Evolutionary conservation across 2,797 vertebrate genomes (phyloP).

Genomic region (Nasua narica): DNA sequence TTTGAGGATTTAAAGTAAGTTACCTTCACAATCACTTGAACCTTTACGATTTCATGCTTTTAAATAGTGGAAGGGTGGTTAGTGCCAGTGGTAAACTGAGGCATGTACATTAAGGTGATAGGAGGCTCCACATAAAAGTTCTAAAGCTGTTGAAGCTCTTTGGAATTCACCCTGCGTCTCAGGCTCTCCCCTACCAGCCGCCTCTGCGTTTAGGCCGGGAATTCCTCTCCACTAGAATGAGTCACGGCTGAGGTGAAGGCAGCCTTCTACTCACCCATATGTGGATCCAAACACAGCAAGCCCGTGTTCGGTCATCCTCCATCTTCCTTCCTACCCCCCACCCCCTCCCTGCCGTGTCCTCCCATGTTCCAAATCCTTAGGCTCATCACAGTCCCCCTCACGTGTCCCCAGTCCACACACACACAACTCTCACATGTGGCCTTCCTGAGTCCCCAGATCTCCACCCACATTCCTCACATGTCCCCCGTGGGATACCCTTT

Average conservation of each 20-base stretch:
- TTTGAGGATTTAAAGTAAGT: background rate
- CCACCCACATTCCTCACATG: background rate
- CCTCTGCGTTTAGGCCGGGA: background rate
- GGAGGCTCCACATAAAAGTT: background rate
- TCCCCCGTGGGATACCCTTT: fast-evolving
- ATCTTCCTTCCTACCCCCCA: no score
- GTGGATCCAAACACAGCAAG: background rate
- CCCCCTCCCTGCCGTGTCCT: background rate
- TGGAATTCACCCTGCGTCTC: no score
- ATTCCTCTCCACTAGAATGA: background rate
- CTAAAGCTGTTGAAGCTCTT: background rate
- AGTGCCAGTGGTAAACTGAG: background rate
- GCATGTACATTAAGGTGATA: fast-evolving
- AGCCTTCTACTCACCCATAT: no score
- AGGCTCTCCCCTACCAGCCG: fast-evolving
- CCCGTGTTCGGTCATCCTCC: background rate
- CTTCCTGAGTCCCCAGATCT: background rate
- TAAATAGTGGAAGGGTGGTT: background rate
- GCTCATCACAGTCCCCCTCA: background rate
- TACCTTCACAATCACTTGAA: background rate
- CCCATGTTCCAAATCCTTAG: background rate
- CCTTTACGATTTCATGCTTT: background rate
- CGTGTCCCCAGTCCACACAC: background rate
- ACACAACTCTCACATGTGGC: background rate
- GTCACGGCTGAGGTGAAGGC: background rate